Percentiles rank a stretch among this genome's conserved stretches.
These are phyloP conservation scores for Cladopsammia gracilis DNA, from an alignment of 64 coral and sea anemone species.

Conservation along the genomic window DNA sequence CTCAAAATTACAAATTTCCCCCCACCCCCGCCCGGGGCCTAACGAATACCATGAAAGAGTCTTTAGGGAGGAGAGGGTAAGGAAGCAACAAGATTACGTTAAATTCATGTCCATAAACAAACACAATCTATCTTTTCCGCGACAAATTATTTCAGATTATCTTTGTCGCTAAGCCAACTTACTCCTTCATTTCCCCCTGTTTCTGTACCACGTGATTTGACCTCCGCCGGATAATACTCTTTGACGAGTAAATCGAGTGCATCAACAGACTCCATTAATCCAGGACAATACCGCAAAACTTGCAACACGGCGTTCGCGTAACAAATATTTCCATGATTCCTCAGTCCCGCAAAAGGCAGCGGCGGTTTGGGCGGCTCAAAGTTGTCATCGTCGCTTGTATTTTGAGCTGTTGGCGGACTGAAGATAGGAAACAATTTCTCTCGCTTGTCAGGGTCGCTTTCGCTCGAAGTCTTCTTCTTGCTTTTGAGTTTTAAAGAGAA, in stretches of 20 bases:
- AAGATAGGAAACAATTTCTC: conserved; percentile 51
- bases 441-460: background rate
- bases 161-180: background rate
- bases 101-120: too few species aligned
- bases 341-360: conserved; percentile 73
- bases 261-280: conserved; percentile 74
- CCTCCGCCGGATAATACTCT: background rate
- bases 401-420: conserved; percentile 1
- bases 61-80: too few species aligned
- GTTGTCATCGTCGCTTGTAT: background rate
- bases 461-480: conserved; percentile 54
- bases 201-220: background rate
- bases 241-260: conserved; percentile 29
- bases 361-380: conserved; percentile 48
- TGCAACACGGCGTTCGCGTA: conserved; percentile 97
- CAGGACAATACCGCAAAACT: conserved; percentile 91
- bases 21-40: too few species aligned
- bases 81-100: too few species aligned
- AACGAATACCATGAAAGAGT: too few species aligned
- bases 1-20: too few species aligned
- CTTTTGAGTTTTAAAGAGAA: conserved; percentile 86
- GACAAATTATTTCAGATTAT: too few species aligned
- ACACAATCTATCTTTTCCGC: too few species aligned
- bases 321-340: conserved; percentile 93
- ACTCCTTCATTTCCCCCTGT: background rate